Conservation (phyloP, 2,113 vertebrate genomes). For the Ailurus styani region DNA sequence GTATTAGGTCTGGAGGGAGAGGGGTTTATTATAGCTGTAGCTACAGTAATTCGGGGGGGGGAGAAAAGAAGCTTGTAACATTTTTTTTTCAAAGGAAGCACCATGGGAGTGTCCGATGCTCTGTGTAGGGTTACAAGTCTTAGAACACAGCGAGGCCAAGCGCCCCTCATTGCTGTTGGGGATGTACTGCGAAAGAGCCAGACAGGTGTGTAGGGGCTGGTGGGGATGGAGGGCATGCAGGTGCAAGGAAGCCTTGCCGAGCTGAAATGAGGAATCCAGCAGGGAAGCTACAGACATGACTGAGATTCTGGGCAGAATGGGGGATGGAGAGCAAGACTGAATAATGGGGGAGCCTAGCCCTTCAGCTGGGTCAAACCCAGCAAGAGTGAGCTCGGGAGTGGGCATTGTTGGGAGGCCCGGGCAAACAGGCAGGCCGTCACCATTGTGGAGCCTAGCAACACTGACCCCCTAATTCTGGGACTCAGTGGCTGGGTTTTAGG, state of each 20-base stretch:
- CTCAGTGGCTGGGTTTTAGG: background rate
- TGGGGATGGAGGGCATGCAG: rapidly evolving
- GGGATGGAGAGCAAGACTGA: background rate
- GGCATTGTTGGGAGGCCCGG: background rate
- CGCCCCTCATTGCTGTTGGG: rapidly evolving
- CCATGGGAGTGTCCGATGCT: background rate
- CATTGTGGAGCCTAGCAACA: background rate
- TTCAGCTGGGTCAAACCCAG: background rate
- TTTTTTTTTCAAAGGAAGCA: background rate
- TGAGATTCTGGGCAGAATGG: no score
- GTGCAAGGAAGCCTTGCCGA: background rate
- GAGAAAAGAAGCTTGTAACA: background rate
- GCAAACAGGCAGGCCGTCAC: no score
- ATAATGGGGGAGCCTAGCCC: background rate
- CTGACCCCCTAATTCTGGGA: background rate
- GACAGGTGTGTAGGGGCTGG: background rate
- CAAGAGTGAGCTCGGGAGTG: background rate
- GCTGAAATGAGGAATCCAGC: background rate
- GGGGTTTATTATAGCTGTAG: background rate
- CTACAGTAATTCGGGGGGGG: background rate
- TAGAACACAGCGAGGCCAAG: background rate
- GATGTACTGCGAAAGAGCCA: background rate
- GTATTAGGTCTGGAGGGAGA: background rate
- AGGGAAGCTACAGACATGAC: background rate
- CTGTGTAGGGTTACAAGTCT: background rate